Conservation (phyloP, 2,888 invertebrate genomes). For the Athalia rosae region DNA sequence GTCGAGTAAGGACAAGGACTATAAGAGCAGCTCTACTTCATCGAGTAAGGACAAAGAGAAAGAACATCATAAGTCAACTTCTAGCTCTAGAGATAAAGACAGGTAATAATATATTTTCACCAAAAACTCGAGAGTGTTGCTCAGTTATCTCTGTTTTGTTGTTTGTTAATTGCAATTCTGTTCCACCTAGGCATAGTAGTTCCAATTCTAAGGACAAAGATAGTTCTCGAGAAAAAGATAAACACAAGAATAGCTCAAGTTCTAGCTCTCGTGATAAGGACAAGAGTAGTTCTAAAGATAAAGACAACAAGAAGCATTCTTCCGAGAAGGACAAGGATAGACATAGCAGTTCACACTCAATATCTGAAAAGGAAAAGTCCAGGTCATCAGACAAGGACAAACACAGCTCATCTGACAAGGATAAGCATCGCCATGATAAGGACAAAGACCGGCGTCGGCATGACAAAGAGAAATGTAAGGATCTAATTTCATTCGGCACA, state of each 20-base stretch:
- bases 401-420: constrained; percentile 71
- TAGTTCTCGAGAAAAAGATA: constrained; percentile 71
- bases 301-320: constrained; percentile 65
- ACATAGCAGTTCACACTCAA: constrained; percentile 65
- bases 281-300: constrained; percentile 65
- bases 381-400: constrained; percentile 70
- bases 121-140: constrained; percentile 51
- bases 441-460: constrained; percentile 70
- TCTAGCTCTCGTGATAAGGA: constrained; percentile 61
- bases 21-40: constrained; percentile 75
- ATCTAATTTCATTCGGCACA: background rate
- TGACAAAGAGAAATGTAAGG: constrained; percentile 69
- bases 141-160: constrained; percentile 6
- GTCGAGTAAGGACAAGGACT: constrained; percentile 76
- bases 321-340: constrained; percentile 66
- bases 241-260: constrained; percentile 49
- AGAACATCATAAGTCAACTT: constrained; percentile 70
- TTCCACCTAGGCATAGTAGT: constrained; percentile 30
- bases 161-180: background rate
- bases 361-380: constrained; percentile 64
- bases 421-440: constrained; percentile 72
- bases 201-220: constrained; percentile 66
- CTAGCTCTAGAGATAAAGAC: constrained; percentile 72
- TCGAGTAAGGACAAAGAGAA: constrained; percentile 75
- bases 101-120: constrained; percentile 58